Evolutionary conservation across 2,888 invertebrate genomes (phyloP).

Genomic region (Callyntrura guangdongensis): DNA sequence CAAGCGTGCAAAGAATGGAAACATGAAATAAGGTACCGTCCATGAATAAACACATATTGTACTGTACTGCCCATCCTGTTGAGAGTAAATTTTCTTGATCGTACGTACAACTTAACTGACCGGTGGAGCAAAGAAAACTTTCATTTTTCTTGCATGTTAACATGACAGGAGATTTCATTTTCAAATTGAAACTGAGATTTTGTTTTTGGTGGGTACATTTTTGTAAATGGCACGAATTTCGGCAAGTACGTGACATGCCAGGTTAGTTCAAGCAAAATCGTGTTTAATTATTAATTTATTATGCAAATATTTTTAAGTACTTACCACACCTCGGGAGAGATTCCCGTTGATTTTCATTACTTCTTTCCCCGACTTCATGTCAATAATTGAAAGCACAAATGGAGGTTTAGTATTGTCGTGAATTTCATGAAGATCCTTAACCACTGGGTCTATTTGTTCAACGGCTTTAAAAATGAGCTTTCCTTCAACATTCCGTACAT

Average conservation of each 20-base stretch:
- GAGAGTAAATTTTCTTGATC: too few relatives aligned
- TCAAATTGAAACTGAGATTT: too few relatives aligned
- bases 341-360: conserved; percentile 79
- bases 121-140: too few relatives aligned
- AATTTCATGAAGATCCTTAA: conserved; percentile 75
- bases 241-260: too few relatives aligned
- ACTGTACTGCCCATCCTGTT: too few relatives aligned
- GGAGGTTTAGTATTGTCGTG: conserved; percentile 77
- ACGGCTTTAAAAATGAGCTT: conserved; percentile 80
- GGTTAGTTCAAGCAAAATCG: not conserved
- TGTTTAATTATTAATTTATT: not conserved
- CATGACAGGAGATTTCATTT: too few relatives aligned
- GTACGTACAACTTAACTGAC: too few relatives aligned
- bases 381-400: conserved; percentile 78
- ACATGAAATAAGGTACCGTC: too few relatives aligned
- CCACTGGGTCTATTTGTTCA: conserved; percentile 75
- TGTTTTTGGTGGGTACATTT: not conserved
- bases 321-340: conserved; percentile 77
- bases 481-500: conserved; percentile 76
- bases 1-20: too few relatives aligned
- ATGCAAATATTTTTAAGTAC: conserved; percentile 15
- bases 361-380: conserved; percentile 81
- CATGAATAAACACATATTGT: too few relatives aligned
- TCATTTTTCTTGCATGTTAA: too few relatives aligned
- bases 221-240: not conserved